phyloP scores from a whole-genome alignment of 2,888 invertebrate genomes.

The Nymphalis urticae region DNA sequence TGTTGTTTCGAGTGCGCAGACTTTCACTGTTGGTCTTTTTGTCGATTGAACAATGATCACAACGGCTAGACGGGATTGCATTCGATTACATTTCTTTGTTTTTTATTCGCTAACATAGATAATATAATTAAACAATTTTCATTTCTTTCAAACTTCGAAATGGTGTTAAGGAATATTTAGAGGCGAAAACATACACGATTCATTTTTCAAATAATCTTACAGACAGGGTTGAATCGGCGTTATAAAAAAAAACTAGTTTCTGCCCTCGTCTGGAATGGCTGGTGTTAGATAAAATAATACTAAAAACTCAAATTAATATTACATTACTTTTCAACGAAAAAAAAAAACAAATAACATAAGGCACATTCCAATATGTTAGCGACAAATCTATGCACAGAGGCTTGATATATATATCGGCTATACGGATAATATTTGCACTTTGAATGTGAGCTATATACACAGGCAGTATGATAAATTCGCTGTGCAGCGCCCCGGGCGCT shows the following conservation, averaged over 20 bases:
- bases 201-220: too few relatives aligned
- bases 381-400: constrained; percentile 7
- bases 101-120: not conserved
- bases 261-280: too few relatives aligned
- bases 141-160: not conserved
- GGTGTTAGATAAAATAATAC: too few relatives aligned
- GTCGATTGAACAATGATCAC: constrained; percentile 48
- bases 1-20: constrained; percentile 47
- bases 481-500: constrained; percentile 67
- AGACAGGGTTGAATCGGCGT: too few relatives aligned
- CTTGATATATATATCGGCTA: constrained; percentile 15
- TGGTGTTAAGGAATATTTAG: too few relatives aligned
- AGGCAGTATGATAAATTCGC: constrained; percentile 69
- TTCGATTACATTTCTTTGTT: constrained; percentile 49
- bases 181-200: too few relatives aligned
- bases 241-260: too few relatives aligned
- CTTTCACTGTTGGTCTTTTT: constrained; percentile 49
- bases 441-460: constrained; percentile 54
- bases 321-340: too few relatives aligned
- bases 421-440: constrained; percentile 48
- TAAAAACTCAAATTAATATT: too few relatives aligned
- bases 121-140: not conserved
- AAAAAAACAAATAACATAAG: too few relatives aligned
- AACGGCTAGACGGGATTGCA: constrained; percentile 45
- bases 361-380: not conserved